Conservation (phyloP, 2,797 vertebrate species). For the Telmatherina bonti region DNA sequence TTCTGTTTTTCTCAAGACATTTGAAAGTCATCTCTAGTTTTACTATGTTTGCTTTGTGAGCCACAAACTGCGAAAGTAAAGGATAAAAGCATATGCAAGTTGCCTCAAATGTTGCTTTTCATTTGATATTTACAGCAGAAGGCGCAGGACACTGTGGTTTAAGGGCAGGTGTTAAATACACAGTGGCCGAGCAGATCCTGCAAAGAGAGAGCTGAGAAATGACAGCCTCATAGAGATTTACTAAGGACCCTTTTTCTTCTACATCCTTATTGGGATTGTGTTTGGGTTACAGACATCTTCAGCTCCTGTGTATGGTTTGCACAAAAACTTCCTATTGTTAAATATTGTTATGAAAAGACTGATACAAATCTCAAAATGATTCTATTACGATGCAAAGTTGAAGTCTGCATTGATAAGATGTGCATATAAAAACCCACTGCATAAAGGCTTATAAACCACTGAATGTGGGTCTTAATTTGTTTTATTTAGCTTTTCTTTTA, state of each 20-base stretch:
- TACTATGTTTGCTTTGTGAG: constrained; percentile 13
- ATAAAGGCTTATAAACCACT: too few species aligned
- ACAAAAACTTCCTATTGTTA: not conserved
- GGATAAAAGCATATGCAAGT: constrained; percentile 51
- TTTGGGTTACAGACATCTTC: not conserved
- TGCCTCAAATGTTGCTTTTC: constrained; percentile 56
- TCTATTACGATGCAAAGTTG: not conserved
- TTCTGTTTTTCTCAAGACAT: too few species aligned
- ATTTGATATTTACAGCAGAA: constrained; percentile 39
- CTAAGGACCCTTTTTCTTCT: not conserved
- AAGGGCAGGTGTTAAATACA: constrained; percentile 63
- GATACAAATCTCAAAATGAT: too few species aligned
- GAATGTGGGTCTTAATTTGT: too few species aligned
- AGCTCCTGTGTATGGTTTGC: not conserved
- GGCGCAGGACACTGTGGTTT: constrained; percentile 61
- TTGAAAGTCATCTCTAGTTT: not conserved
- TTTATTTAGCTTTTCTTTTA: too few species aligned
- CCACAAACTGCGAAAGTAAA: constrained; percentile 8
- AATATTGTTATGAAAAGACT: not conserved
- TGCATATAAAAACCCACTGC: not conserved
- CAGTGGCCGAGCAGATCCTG: constrained; percentile 36
- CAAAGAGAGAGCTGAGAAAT: constrained; percentile 4
- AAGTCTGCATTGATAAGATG: not conserved
- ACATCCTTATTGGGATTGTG: constrained; percentile 16
- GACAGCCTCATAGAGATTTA: not conserved